Evolutionary conservation across 2,113 vertebrate genomes (phyloP).

Genomic region (Centropus unirufus): DNA sequence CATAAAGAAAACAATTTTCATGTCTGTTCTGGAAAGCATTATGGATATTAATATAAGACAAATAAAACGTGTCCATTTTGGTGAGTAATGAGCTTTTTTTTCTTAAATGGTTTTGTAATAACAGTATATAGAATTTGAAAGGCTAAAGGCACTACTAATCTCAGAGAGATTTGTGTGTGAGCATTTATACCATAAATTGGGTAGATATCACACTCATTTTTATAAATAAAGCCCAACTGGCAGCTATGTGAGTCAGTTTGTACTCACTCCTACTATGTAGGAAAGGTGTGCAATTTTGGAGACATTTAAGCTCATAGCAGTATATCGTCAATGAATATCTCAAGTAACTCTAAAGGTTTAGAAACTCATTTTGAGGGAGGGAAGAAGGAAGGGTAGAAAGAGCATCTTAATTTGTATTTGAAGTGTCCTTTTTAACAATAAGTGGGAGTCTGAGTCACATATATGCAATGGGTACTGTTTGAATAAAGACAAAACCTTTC

Average conservation of each 20-base stretch:
- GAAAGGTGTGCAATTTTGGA: constrained; percentile 24
- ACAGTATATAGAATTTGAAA: background rate
- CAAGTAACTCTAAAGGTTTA: background rate
- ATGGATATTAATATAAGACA: constrained; percentile 4
- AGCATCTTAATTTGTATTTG: background rate
- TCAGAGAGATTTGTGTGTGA: background rate
- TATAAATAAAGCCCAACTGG: constrained; percentile 57
- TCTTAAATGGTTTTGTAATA: background rate
- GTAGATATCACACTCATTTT: constrained; percentile 13
- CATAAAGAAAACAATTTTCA: background rate
- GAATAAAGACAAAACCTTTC: background rate
- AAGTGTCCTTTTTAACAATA: background rate
- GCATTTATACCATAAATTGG: constrained; percentile 5
- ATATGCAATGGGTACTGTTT: background rate
- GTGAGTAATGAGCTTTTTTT: background rate
- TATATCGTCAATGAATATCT: background rate
- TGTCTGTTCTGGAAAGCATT: background rate
- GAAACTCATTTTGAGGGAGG: background rate
- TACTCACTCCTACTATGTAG: background rate
- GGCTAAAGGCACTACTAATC: constrained; percentile 7
- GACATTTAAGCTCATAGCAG: background rate
- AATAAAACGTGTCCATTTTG: background rate
- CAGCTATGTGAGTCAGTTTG: constrained; percentile 47
- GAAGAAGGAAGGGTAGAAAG: background rate
- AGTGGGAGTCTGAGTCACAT: background rate